phyloP scores from a whole-genome alignment of 2,113 vertebrate genomes.

The Vidua chalybeata region DNA sequence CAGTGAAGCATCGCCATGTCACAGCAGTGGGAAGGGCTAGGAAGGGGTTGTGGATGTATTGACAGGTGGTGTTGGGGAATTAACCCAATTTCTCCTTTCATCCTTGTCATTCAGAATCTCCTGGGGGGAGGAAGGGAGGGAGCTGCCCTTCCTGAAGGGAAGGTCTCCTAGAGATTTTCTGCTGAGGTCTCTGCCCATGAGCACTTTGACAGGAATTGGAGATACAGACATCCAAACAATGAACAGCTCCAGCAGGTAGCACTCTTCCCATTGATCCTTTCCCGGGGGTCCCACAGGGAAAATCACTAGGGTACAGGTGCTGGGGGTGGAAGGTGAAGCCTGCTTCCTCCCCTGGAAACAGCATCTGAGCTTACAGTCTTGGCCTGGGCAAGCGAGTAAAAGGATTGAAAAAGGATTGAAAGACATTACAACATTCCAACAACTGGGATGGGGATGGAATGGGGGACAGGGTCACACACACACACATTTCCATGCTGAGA shows the following conservation, averaged over 20 bases:
- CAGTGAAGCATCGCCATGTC: fast-evolving
- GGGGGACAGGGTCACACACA: fast-evolving
- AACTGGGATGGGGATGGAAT: not conserved
- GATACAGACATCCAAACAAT: not conserved
- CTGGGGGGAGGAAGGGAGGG: not conserved
- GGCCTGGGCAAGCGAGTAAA: fast-evolving
- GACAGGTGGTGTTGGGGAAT: not conserved
- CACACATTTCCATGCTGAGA: not conserved
- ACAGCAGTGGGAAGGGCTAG: not conserved
- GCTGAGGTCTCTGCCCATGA: not conserved
- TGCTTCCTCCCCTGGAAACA: not conserved
- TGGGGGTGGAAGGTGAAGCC: not conserved
- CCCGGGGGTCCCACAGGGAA: not conserved
- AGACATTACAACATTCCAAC: not conserved
- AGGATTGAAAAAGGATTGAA: not conserved
- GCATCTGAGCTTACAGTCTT: not conserved
- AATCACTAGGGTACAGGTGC: too few species aligned
- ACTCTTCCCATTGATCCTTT: not conserved
- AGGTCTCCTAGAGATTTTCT: not conserved
- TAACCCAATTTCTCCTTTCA: not conserved
- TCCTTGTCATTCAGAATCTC: not conserved
- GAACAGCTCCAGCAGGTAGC: not conserved
- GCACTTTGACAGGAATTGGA: not conserved
- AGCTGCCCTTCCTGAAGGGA: not conserved
- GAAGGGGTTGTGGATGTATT: not conserved